A percentile compares a stretch with the other conserved stretches of the same genome.
Evolutionary conservation across 2,797 vertebrate species (phyloP).

Genomic region (Tiaroga cobitis): DNA sequence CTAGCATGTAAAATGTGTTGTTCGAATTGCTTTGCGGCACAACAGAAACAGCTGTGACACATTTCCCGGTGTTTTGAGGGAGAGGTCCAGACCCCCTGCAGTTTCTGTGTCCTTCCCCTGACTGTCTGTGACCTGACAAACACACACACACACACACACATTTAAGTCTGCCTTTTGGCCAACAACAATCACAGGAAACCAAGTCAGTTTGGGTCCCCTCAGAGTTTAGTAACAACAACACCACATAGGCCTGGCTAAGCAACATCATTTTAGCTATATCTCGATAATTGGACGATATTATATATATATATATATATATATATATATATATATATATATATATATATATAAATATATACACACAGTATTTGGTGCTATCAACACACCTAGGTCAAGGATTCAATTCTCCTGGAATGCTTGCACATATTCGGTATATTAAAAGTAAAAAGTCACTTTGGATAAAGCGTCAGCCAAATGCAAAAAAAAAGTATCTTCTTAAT

Average conservation of each 20-base stretch:
- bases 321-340: not conserved
- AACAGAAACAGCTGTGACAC: conserved; percentile 51
- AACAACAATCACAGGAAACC: conserved; percentile 60
- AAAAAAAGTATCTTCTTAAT: no score
- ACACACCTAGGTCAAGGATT: not conserved
- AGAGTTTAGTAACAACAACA: conserved; percentile 42
- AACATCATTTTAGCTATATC: not conserved
- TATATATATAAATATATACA: not conserved
- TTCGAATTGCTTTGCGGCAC: conserved; percentile 32
- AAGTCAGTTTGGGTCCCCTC: conserved; percentile 35
- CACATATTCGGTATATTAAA: not conserved
- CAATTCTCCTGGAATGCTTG: not conserved
- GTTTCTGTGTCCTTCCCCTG: conserved; percentile 57
- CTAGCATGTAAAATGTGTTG: conserved; percentile 20
- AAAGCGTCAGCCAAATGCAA: not conserved
- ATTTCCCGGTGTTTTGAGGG: conserved; percentile 53
- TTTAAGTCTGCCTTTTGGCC: conserved; percentile 6
- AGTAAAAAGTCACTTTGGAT: not conserved
- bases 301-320: no score
- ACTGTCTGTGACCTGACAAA: conserved; percentile 57
- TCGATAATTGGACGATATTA: not conserved
- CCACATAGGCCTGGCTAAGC: not conserved
- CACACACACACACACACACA: conserved; percentile 24
- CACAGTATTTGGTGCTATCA: not conserved
- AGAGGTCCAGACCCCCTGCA: conserved; percentile 54